phyloP scores from a whole-genome alignment of 2,797 vertebrate genomes.

The Hybognathus amarus region DNA sequence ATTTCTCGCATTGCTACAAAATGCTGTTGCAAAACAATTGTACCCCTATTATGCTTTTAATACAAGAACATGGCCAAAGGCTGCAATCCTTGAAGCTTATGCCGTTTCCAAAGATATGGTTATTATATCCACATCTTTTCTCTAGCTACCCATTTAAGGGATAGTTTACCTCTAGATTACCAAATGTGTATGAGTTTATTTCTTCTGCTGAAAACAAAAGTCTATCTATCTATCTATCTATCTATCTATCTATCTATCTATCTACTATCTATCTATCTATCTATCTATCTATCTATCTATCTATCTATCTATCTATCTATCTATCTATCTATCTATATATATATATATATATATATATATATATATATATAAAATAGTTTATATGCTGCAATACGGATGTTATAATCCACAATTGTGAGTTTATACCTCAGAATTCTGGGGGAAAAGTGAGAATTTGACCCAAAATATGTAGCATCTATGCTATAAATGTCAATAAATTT shows the following conservation, averaged over 20 bases:
- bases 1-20: neutral
- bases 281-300: no score
- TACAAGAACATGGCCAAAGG: neutral
- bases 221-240: no score
- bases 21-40: neutral
- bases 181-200: neutral
- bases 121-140: conserved; percentile 3
- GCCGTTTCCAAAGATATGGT: neutral
- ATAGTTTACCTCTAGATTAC: neutral
- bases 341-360: no score
- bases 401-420: neutral
- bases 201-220: neutral
- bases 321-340: no score
- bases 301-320: no score
- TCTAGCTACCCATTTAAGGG: neutral
- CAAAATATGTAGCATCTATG: neutral
- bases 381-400: neutral
- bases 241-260: no score
- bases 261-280: no score
- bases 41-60: neutral
- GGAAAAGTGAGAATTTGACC: no score
- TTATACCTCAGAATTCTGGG: neutral
- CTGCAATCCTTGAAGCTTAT: neutral
- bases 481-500: neutral
- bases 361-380: neutral